phyloP scores from a whole-genome alignment of 1,140 invertebrate species.

The Cotesia typhae region DNA sequence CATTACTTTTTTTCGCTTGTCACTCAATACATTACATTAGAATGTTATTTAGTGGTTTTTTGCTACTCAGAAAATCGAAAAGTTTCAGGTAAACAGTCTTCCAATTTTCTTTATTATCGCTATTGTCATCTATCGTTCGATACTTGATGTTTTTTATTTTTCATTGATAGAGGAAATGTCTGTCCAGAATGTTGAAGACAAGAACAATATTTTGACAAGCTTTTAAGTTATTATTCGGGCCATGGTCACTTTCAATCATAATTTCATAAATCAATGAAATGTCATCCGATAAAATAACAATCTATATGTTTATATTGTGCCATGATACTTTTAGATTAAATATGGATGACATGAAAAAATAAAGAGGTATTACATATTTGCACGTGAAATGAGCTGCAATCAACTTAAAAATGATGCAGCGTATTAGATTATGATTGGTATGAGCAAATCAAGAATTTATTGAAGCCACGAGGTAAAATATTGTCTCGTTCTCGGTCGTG shows the following conservation, averaged over 20 bases:
- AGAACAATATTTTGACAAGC: constrained; percentile 19
- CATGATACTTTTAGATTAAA: no score
- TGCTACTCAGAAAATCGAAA: constrained; percentile 1
- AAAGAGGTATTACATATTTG: no score
- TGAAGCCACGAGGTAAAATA: constrained; percentile 14
- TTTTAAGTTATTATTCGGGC: constrained; percentile 29
- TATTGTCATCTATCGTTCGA: constrained; percentile 10
- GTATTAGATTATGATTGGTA: neutral
- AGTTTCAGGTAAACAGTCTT: neutral
- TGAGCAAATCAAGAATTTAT: neutral
- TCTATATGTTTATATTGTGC: neutral
- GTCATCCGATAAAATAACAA: constrained; percentile 5
- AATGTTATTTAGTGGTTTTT: no score
- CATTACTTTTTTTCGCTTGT: neutral
- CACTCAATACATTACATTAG: no score
- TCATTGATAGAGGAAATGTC: constrained; percentile 11
- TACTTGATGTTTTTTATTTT: constrained; percentile 21
- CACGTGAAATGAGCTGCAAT: neutral
- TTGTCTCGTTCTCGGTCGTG: constrained; percentile 12
- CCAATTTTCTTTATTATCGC: neutral
- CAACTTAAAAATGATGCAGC: neutral
- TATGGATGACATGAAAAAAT: no score
- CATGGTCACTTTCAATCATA: constrained; percentile 25
- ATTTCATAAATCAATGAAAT: constrained; percentile 25
- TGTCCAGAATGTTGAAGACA: neutral